Base-by-base conservation (phyloP, 2,888 invertebrate genomes). In the Sinhomidia bicolor region DNA sequence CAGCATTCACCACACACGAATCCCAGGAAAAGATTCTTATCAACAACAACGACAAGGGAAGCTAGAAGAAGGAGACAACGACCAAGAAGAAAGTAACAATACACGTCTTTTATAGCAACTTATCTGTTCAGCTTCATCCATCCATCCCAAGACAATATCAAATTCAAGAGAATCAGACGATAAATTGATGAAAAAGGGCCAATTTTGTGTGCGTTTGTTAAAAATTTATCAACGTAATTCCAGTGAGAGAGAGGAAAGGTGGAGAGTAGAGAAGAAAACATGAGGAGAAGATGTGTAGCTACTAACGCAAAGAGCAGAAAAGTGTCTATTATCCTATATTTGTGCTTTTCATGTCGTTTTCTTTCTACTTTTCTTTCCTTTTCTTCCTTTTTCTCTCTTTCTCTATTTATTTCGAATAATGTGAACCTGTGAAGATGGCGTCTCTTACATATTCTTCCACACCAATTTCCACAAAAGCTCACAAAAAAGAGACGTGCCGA, bases 171-270 rank as follows among this genome's bases (percentile, higher is more conserved):
- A 92, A 91, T 92, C 91, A 91, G 92, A 92, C 91, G 90, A 92
- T 92, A 92, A 92, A 92, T 92, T 92, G 92, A 92, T 92, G 92
- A 92, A 92, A 92, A 92, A 92, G 92, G 90, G 92, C 91, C 92
- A 92, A 92, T 92, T 92, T 92, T 89, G 89, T 92, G 90, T 89
- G 90, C 84, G 80, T 91, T 90, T 90, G 88, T 92, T 89, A 91
- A 92, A 91, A 51, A 90, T 92, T 92, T 88, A 92, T 91, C 91
- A 91, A 89, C n/a, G 88, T 89, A 91, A 92, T 92, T 91, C 91
- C 90, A 88, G 81, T 80, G 90, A 90, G 90, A 89, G 90, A 65
- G 41, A 32, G 74, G 36, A 76, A 57, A 68, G 51, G 65, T 79
- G 68, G 85, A 86, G 71, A 68, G 81, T 26, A 74, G 29, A 32